phyloP scores from a whole-genome alignment of 1,140 invertebrate genomes.

The Drosophila ironensis region DNA sequence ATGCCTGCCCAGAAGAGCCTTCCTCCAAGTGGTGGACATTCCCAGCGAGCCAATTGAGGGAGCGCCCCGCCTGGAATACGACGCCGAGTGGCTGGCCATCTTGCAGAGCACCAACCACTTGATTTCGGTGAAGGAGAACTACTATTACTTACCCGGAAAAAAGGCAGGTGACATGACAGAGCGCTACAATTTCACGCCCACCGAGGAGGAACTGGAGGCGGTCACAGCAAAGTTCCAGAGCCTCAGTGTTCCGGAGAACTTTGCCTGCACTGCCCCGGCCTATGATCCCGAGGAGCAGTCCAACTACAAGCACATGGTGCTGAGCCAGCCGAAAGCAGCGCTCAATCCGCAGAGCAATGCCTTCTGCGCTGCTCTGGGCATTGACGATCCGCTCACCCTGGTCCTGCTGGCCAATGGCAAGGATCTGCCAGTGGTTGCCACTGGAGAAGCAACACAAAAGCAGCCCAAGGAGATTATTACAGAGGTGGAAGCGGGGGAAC shows the following conservation, averaged over 20 bases:
- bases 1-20: slow-evolving; percentile 93
- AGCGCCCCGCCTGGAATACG: slow-evolving; percentile 88
- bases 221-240: slow-evolving; percentile 87
- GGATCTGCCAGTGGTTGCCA: slow-evolving; percentile 31
- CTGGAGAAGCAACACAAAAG: not conserved
- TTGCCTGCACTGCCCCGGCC: slow-evolving; percentile 87
- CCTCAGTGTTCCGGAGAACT: slow-evolving; percentile 88
- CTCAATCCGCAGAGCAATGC: slow-evolving; percentile 91
- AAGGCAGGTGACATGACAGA: slow-evolving; percentile 84
- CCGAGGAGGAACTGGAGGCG: slow-evolving; percentile 87
- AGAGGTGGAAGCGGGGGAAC: not conserved
- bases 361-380: slow-evolving; percentile 90
- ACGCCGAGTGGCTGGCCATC: slow-evolving; percentile 97
- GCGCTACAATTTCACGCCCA: slow-evolving; percentile 90
- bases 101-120: slow-evolving; percentile 95
- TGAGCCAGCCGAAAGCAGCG: slow-evolving; percentile 82
- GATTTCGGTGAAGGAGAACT: slow-evolving; percentile 87
- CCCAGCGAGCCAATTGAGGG: slow-evolving; percentile 42
- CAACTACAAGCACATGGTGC: slow-evolving; percentile 55
- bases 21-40: slow-evolving; percentile 89
- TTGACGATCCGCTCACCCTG: slow-evolving; percentile 88
- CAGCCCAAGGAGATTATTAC: not conserved
- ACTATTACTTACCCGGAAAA: slow-evolving; percentile 91
- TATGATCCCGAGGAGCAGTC: slow-evolving; percentile 83
- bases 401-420: slow-evolving; percentile 81